Percentiles rank a stretch among this genome's conserved stretches.
These are phyloP conservation scores for Diaperis boleti DNA, from an alignment of 2,888 invertebrate genomes.

Conservation along the genomic window DNA sequence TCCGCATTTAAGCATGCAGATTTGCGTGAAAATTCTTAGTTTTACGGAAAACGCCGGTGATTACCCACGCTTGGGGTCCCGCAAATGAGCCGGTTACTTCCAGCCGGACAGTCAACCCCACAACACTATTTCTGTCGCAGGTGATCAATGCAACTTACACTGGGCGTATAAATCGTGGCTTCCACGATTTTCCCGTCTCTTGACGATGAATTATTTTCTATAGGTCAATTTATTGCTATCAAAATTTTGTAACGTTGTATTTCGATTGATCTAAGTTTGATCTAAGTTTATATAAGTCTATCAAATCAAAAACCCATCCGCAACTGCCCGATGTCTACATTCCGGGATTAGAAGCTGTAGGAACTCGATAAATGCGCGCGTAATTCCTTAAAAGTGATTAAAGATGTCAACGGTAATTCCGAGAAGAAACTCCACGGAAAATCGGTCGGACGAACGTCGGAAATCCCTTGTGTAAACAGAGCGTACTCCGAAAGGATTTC, in stretches of 20 bases:
- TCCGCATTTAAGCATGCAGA: conserved; percentile 7
- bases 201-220: too few species aligned
- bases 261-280: too few species aligned
- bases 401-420: background rate
- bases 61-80: conserved; percentile 40
- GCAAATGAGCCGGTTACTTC: conserved; percentile 41
- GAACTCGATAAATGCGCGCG: background rate
- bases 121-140: conserved; percentile 34
- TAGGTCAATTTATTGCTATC: too few species aligned
- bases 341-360: too few species aligned
- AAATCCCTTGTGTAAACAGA: conserved; percentile 25
- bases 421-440: too few species aligned
- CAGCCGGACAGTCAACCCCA: conserved; percentile 38
- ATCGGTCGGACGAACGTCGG: background rate
- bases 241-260: too few species aligned
- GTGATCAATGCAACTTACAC: conserved; percentile 36
- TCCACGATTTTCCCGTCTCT: too few species aligned
- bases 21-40: conserved; percentile 21
- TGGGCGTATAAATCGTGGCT: too few species aligned
- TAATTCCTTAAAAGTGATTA: background rate
- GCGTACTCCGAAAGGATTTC: conserved; percentile 10
- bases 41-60: conserved; percentile 25
- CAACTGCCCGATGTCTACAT: too few species aligned
- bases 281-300: too few species aligned
- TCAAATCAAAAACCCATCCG: too few species aligned